Percentiles rank a stretch among this genome's conserved stretches.
These are phyloP conservation scores for Rhabdophis nuchalis DNA, from an alignment of 2,797 vertebrate species.

Conservation along the genomic window DNA sequence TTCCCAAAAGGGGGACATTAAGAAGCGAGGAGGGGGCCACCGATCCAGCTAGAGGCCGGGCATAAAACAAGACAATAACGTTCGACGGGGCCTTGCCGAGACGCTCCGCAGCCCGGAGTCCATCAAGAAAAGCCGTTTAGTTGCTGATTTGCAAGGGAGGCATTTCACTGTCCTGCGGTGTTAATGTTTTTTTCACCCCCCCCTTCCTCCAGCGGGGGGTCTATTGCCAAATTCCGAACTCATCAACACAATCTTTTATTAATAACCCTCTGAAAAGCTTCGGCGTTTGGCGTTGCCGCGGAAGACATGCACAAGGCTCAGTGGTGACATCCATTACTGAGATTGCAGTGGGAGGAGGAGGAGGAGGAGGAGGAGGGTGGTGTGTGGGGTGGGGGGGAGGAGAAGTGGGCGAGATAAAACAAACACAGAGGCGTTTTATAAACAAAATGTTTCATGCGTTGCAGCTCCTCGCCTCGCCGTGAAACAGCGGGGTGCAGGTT, in stretches of 20 bases:
- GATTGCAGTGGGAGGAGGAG: slow-evolving; percentile 61
- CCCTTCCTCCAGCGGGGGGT: slow-evolving; percentile 71
- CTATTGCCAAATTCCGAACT: slow-evolving; percentile 79
- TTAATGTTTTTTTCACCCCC: slow-evolving; percentile 72
- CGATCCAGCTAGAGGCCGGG: slow-evolving; percentile 29
- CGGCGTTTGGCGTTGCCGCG: slow-evolving; percentile 67
- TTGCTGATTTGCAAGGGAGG: slow-evolving; percentile 72
- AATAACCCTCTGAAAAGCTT: slow-evolving; percentile 75
- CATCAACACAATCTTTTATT: slow-evolving; percentile 85
- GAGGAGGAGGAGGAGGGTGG: no score
- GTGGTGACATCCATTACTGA: slow-evolving; percentile 75
- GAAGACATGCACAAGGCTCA: slow-evolving; percentile 67
- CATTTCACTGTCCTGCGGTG: slow-evolving; percentile 66
- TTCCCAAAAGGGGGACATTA: slow-evolving; percentile 47
- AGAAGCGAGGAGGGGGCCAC: neutral
- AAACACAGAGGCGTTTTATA: slow-evolving; percentile 69
- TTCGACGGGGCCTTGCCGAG: slow-evolving; percentile 52
- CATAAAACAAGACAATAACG: slow-evolving; percentile 63
- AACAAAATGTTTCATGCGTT: slow-evolving; percentile 73
- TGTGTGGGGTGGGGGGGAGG: no score
- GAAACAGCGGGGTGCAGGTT: slow-evolving; percentile 73
- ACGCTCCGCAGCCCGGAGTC: slow-evolving; percentile 28
- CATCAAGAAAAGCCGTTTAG: slow-evolving; percentile 68
- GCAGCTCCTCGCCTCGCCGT: slow-evolving; percentile 67
- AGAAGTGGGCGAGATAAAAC: slow-evolving; percentile 72